A percentile compares a stretch with the other conserved stretches of the same genome.
phyloP scores from a whole-genome alignment of 2,888 invertebrate species.

The Synergus laeviventris region DNA sequence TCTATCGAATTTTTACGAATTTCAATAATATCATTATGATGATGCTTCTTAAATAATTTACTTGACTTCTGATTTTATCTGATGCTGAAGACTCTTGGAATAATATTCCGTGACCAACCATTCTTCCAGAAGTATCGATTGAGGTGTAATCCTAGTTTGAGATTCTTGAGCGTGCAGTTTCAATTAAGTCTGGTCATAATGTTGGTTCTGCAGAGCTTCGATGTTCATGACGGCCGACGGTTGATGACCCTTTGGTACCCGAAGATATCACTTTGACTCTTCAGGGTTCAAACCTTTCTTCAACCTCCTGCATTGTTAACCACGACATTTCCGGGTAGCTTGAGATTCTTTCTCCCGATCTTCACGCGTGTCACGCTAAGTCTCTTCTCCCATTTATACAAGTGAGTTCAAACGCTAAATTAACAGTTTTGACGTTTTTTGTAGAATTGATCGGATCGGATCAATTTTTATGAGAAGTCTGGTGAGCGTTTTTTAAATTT shows the following conservation, averaged over 20 bases:
- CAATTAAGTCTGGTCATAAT: neutral
- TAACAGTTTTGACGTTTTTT: too few relatives aligned
- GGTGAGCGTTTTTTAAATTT: too few relatives aligned
- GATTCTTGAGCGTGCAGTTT: neutral
- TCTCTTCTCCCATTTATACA: slow-evolving; percentile 45
- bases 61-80: too few relatives aligned
- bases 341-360: slow-evolving; percentile 67
- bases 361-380: slow-evolving; percentile 64
- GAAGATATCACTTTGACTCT: neutral
- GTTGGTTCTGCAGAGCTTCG: neutral
- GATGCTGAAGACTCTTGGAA: too few relatives aligned
- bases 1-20: too few relatives aligned
- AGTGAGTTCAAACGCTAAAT: too few relatives aligned
- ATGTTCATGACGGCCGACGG: neutral
- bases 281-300: neutral
- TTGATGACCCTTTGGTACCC: neutral
- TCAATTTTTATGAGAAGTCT: too few relatives aligned
- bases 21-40: too few relatives aligned
- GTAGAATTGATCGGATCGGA: too few relatives aligned
- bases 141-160: neutral
- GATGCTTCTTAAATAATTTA: too few relatives aligned
- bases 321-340: slow-evolving; percentile 67
- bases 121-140: neutral
- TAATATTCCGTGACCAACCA: neutral
- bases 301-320: slow-evolving; percentile 57